These are phyloP conservation scores for Macrosoma leucophasiata DNA, from an alignment of 2,888 invertebrate species.

Conservation along the genomic window DNA sequence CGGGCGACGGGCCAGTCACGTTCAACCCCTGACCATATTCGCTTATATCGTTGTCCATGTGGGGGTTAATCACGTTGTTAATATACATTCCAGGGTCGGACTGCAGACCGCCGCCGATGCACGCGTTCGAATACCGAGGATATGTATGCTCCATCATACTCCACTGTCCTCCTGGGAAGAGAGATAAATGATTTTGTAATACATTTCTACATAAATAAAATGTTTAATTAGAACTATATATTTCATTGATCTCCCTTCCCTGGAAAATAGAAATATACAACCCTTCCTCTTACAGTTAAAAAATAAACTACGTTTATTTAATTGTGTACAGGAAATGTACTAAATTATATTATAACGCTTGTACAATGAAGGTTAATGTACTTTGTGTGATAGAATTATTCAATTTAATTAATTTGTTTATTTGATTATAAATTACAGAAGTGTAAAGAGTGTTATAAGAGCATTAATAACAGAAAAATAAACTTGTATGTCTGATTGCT, in stretches of 20 bases:
- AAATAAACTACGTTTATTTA: too few relatives aligned
- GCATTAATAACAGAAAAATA: too few relatives aligned
- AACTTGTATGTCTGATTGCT: too few relatives aligned
- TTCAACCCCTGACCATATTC: constrained; percentile 55
- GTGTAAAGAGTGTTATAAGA: constrained; percentile 6
- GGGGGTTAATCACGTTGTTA: constrained; percentile 66
- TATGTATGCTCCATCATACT: constrained; percentile 89
- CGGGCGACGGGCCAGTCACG: constrained; percentile 56
- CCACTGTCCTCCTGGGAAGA: constrained; percentile 89
- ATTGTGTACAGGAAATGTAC: too few relatives aligned
- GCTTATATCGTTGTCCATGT: constrained; percentile 47
- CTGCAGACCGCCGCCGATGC: constrained; percentile 77
- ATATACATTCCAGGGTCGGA: constrained; percentile 76
- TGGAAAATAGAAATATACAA: constrained; percentile 47
- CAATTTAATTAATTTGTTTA: too few relatives aligned
- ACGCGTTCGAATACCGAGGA: constrained; percentile 82
- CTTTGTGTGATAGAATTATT: too few relatives aligned
- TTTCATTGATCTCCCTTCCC: constrained; percentile 74
- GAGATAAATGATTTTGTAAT: constrained; percentile 72
- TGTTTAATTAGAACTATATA: constrained; percentile 28
- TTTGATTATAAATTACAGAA: constrained; percentile 2
- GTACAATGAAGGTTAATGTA: too few relatives aligned
- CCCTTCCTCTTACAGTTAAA: too few relatives aligned
- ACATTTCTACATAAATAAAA: constrained; percentile 36
- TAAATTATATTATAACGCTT: too few relatives aligned